Evolutionary conservation across 1,140 invertebrate genomes (phyloP).

Genomic region (Atta colombica): DNA sequence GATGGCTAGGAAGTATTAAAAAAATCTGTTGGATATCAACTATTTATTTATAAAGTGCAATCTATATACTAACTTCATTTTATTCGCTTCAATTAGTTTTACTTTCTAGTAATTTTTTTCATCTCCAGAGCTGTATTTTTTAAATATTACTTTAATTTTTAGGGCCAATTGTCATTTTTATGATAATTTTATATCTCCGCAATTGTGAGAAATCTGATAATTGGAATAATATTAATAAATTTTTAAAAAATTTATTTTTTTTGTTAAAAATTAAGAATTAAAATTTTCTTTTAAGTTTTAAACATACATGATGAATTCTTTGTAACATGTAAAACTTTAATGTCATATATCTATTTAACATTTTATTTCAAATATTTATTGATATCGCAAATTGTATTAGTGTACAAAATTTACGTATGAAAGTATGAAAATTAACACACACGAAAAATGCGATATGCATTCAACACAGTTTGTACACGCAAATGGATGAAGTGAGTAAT

Average conservation of each 20-base stretch:
- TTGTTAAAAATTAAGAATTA: background rate
- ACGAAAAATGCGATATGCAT: background rate
- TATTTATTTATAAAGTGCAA: background rate
- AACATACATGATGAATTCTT: background rate
- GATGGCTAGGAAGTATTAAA: background rate
- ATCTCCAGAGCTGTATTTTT: background rate
- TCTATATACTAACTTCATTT: background rate
- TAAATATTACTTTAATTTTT: background rate
- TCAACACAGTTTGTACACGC: background rate
- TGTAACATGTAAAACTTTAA: background rate
- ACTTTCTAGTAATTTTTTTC: background rate
- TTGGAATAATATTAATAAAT: background rate
- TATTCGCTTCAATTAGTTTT: background rate
- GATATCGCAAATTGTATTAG: background rate
- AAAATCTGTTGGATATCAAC: background rate
- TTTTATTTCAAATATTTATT: background rate
- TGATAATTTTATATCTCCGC: background rate
- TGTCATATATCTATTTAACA: background rate
- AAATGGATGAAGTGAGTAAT: background rate
- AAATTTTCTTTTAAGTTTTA: background rate
- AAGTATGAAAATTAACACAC: background rate
- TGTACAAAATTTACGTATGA: background rate
- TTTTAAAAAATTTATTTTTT: too few species aligned
- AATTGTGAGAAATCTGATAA: background rate
- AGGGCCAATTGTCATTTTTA: conserved; percentile 36